phyloP scores from a whole-genome alignment of 1,140 invertebrate genomes.

The Drosophila kurseongensis region DNA sequence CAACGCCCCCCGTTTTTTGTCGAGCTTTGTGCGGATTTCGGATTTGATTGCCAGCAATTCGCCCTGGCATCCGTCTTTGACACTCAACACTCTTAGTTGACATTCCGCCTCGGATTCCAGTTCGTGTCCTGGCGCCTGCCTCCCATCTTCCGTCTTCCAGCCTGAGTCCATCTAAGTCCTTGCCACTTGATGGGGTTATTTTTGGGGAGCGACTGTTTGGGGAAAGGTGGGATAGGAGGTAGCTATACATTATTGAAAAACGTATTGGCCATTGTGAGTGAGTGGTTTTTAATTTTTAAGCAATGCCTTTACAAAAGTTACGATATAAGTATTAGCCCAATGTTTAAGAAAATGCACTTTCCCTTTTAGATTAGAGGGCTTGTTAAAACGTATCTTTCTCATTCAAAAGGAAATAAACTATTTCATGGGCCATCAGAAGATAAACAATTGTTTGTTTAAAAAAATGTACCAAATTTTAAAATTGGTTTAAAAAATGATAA shows the following conservation, averaged over 20 bases:
- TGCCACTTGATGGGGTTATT: slow-evolving; percentile 25
- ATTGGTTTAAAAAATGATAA: no score
- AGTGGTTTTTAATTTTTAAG: not conserved
- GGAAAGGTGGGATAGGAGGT: not conserved
- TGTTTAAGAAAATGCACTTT: no score
- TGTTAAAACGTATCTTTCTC: no score
- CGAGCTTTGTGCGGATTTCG: slow-evolving; percentile 29
- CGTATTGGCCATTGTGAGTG: not conserved
- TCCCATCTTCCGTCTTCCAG: not conserved
- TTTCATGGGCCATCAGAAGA: no score
- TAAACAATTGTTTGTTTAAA: no score
- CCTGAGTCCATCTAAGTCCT: not conserved
- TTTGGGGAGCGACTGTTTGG: not conserved
- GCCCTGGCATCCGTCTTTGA: slow-evolving; percentile 50
- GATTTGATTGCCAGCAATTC: slow-evolving; percentile 54
- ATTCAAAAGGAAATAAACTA: no score
- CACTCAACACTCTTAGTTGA: slow-evolving; percentile 52
- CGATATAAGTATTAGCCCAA: no score
- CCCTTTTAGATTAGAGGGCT: no score
- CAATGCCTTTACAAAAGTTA: no score
- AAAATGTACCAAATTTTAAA: no score
- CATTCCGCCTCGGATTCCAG: slow-evolving; percentile 33
- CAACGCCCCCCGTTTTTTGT: not conserved
- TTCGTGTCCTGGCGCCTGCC: slow-evolving; percentile 15
- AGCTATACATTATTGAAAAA: slow-evolving; percentile 2